Percentiles rank a stretch among this genome's conserved stretches.
Conservation (phyloP, 2,797 vertebrate genomes). For the Falco naumanni region DNA sequence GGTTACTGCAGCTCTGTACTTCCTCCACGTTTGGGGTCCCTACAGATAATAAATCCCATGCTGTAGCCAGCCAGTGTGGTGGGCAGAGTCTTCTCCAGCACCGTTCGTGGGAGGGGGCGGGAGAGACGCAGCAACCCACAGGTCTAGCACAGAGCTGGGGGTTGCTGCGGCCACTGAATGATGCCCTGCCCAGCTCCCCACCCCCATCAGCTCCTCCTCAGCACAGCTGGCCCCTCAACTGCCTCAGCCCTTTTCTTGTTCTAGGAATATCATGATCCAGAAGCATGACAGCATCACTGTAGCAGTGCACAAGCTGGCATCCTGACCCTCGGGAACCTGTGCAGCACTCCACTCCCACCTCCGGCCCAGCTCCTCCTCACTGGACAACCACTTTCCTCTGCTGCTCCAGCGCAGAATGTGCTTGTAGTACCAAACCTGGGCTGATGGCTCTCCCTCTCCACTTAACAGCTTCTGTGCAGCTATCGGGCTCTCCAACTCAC, state of each 20-base stretch:
- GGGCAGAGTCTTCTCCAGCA: background rate
- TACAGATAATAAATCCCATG: accelerated
- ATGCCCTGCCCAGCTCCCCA: background rate
- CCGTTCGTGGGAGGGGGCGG: accelerated
- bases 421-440: background rate
- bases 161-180: background rate
- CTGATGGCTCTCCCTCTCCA: background rate
- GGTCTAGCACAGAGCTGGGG: background rate
- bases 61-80: accelerated
- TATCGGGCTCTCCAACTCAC: background rate
- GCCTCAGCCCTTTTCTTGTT: background rate
- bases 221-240: background rate
- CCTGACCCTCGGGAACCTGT: constrained; percentile 67
- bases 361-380: background rate
- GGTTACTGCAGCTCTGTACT: background rate
- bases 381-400: background rate
- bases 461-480: background rate
- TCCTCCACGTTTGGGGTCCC: background rate
- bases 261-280: constrained; percentile 93
- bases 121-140: accelerated
- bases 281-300: constrained; percentile 92
- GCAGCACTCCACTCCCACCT: background rate
- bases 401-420: background rate
- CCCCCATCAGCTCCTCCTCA: background rate
- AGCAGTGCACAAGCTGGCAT: constrained; percentile 93